Evolutionary conservation across 2,113 vertebrate genomes (phyloP).

Genomic region (Ammospiza caudacuta): DNA sequence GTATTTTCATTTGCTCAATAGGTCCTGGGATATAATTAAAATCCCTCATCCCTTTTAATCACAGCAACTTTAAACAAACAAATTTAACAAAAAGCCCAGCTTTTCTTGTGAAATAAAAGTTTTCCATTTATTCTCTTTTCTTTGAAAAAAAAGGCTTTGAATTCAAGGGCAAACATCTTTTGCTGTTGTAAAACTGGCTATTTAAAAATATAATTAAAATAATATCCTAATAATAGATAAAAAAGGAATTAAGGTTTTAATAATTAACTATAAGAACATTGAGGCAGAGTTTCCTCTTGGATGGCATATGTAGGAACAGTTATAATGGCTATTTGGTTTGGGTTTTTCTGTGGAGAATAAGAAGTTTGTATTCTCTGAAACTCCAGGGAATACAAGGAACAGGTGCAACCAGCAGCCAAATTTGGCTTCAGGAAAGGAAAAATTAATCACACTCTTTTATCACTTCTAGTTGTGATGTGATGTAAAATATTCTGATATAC

Average conservation of each 20-base stretch:
- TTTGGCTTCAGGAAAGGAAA: neutral
- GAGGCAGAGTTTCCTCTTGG: neutral
- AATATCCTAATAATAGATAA: neutral
- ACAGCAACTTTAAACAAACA: neutral
- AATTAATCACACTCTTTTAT: neutral
- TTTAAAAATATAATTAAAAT: neutral
- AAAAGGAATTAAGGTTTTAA: neutral
- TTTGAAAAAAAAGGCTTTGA: neutral
- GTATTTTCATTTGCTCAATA: neutral
- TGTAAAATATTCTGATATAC: neutral
- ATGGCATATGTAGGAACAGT: neutral
- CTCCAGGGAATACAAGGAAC: neutral
- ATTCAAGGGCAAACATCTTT: neutral
- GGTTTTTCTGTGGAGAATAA: neutral
- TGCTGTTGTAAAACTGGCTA: neutral
- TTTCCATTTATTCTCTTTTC: neutral
- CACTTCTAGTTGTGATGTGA: neutral
- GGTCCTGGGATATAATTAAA: neutral
- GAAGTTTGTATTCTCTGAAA: neutral
- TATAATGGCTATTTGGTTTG: neutral
- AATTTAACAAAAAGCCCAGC: rapidly evolving
- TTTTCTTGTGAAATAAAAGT: neutral
- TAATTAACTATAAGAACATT: neutral
- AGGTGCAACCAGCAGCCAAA: neutral
- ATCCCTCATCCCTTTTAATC: neutral